phyloP scores from a whole-genome alignment of 2,113 vertebrate species.

The Brienomyrus brachyistius region DNA sequence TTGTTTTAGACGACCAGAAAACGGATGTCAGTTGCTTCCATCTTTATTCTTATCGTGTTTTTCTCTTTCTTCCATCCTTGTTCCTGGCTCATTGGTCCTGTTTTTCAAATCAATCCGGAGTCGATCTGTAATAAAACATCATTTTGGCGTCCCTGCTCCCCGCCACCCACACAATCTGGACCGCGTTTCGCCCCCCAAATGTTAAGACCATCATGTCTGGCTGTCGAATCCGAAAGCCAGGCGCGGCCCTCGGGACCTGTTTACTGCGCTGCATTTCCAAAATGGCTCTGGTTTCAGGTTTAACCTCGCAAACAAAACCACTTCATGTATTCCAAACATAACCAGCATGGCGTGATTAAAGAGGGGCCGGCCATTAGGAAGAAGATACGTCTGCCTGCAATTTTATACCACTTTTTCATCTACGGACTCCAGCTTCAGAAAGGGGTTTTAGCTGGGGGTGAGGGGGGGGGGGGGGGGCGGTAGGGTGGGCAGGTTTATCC shows the following conservation, averaged over 20 bases:
- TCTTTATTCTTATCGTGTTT: neutral
- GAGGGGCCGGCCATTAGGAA: neutral
- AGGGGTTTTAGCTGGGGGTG: conserved; percentile 29
- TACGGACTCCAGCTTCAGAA: conserved; percentile 20
- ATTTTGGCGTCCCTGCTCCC: neutral
- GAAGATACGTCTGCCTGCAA: conserved; percentile 17
- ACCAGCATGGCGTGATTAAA: neutral
- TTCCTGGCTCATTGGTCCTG: conserved; percentile 9
- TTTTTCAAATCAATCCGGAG: conserved; percentile 6
- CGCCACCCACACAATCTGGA: conserved; percentile 3
- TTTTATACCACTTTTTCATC: conserved; percentile 24
- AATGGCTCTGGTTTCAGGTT: neutral
- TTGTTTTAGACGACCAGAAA: neutral
- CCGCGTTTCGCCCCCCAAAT: conserved; percentile 16
- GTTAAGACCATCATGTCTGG: conserved; percentile 4
- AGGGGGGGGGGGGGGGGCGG: conserved; percentile 16
- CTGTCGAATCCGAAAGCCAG: neutral
- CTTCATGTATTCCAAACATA: neutral
- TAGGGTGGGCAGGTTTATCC: neutral
- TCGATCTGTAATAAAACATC: conserved; percentile 15
- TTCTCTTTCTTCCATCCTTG: neutral
- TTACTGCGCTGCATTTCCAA: conserved; percentile 2
- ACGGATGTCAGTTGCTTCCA: neutral
- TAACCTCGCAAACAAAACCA: neutral
- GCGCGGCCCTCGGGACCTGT: neutral